Percentiles rank a stretch among this genome's conserved stretches.
Evolutionary conservation across 2,797 vertebrate species (phyloP).

Genomic region (Petrocephalus schoutedeni): DNA sequence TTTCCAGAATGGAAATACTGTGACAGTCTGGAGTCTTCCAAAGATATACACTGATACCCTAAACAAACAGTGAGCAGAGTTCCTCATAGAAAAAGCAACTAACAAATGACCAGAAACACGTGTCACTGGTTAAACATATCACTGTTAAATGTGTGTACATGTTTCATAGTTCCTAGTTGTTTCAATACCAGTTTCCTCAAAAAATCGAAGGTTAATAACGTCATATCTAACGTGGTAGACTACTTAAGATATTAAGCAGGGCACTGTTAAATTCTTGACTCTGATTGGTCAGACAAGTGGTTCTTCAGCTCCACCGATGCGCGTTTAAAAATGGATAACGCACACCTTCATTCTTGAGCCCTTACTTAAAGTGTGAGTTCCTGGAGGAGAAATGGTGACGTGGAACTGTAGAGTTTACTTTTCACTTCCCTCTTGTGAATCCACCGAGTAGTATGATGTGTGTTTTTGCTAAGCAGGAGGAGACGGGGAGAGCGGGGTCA

Average conservation of each 20-base stretch:
- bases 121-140: not conserved
- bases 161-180: not conserved
- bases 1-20: not conserved
- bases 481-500: not conserved
- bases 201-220: not conserved
- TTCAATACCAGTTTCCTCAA: not conserved
- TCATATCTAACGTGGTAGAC: not conserved
- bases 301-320: not conserved
- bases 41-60: not conserved
- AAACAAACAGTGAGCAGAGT: not conserved
- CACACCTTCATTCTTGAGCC: not conserved
- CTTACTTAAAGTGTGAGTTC: not conserved
- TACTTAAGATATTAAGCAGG: not conserved
- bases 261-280: not conserved
- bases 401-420: not conserved
- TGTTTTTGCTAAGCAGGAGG: not conserved
- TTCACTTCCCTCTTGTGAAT: not conserved
- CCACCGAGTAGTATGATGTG: not conserved
- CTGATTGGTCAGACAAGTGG: not conserved
- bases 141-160: not conserved
- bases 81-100: not conserved
- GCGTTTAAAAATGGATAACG: not conserved
- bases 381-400: not conserved
- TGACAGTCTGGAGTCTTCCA: not conserved
- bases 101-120: not conserved